Conservation (phyloP, 2,113 vertebrate species). For the Pluvianellus socialis region DNA sequence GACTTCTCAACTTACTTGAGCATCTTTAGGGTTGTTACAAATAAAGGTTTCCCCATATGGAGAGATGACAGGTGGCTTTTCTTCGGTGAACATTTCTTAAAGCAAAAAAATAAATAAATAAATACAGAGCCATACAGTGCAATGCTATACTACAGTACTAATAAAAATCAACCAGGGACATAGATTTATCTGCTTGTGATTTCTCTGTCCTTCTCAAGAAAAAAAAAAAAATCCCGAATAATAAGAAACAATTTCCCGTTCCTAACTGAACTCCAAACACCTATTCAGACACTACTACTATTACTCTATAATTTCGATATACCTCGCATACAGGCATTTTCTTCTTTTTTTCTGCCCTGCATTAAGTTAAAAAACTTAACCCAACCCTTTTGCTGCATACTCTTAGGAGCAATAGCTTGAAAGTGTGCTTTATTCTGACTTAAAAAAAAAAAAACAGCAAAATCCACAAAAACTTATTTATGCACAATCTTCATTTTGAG, state of each 20-base stretch:
- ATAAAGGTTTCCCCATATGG: constrained; percentile 91
- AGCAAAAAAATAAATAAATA: background rate
- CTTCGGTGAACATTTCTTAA: constrained; percentile 68
- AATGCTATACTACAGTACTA: background rate
- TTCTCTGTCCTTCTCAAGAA: background rate
- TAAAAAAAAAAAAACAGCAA: background rate
- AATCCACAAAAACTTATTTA: background rate
- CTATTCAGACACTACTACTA: background rate
- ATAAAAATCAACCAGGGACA: background rate
- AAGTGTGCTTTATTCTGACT: background rate
- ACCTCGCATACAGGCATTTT: background rate
- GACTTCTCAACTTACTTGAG: constrained; percentile 76
- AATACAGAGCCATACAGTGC: background rate
- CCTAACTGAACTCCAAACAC: background rate
- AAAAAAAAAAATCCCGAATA: background rate
- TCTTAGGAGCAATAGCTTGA: background rate
- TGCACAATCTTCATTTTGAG: background rate
- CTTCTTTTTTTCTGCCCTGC: background rate
- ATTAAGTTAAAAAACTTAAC: background rate
- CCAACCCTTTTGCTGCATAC: accelerated
- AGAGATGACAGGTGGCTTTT: constrained; percentile 76
- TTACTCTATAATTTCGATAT: background rate
- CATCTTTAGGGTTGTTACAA: constrained; percentile 72
- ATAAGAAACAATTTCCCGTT: background rate
- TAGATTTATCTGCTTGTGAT: background rate